Conservation (phyloP, 2,797 vertebrate species). For the Cetoscarus ocellatus region DNA sequence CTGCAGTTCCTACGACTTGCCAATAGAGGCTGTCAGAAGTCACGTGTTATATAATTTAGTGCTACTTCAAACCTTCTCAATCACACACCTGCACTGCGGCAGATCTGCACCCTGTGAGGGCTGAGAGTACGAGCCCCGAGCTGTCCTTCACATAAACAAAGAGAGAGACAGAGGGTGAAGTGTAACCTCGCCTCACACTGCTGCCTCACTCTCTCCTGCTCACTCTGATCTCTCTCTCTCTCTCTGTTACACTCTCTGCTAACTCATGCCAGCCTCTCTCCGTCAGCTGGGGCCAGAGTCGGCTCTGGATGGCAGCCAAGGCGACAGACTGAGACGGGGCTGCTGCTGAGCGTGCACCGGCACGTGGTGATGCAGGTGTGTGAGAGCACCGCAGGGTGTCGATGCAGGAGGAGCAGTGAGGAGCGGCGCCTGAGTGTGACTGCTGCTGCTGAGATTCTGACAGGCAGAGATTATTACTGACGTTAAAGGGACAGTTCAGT, state of each 20-base stretch:
- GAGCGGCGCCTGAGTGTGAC: not conserved
- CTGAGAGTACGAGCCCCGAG: not conserved
- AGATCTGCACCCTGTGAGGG: constrained; percentile 4
- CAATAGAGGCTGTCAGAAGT: constrained; percentile 35
- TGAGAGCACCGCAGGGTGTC: not conserved
- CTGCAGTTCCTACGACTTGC: constrained; percentile 31
- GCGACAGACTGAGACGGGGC: constrained; percentile 24
- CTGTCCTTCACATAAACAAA: not conserved
- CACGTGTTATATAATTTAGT: not conserved
- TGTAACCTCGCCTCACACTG: not conserved
- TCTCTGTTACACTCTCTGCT: constrained; percentile 15
- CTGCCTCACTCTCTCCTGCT: constrained; percentile 3
- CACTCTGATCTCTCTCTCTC: not conserved
- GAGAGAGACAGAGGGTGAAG: not conserved
- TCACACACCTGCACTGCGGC: constrained; percentile 44
- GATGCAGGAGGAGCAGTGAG: not conserved
- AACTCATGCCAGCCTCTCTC: constrained; percentile 10
- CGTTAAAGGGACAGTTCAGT: too few relatives aligned
- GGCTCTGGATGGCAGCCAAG: constrained; percentile 55
- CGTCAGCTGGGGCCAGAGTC: constrained; percentile 29
- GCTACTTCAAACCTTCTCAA: constrained; percentile 4
- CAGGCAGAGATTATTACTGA: too few relatives aligned
- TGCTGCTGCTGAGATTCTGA: not conserved
- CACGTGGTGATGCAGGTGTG: constrained; percentile 30
- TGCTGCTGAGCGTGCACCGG: constrained; percentile 32